A percentile compares a stretch with the other conserved stretches of the same genome.
Evolutionary conservation across 2,113 vertebrate species (phyloP).

Genomic region (Parus major): DNA sequence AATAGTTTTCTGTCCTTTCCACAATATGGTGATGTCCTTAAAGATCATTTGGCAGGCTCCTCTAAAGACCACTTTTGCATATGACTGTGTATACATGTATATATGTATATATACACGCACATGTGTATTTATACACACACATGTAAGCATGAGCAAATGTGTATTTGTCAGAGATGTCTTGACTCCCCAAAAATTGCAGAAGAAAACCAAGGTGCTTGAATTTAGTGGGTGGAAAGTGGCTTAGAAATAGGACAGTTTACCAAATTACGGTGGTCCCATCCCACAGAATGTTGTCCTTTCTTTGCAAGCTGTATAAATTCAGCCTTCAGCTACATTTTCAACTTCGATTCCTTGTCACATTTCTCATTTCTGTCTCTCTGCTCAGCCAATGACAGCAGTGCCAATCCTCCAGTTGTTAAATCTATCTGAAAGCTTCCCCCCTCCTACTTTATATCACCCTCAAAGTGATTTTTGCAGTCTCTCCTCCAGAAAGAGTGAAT

Average conservation of each 20-base stretch:
- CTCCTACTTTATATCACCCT: slow-evolving; percentile 66
- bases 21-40: neutral
- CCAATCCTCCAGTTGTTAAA: slow-evolving; percentile 67
- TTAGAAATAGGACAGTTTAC: slow-evolving; percentile 63
- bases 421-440: slow-evolving; percentile 50
- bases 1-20: neutral
- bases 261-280: slow-evolving; percentile 54
- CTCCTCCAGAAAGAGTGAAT: slow-evolving; percentile 62
- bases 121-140: neutral
- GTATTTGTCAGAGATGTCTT: neutral
- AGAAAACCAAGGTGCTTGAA: slow-evolving; percentile 43
- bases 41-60: neutral
- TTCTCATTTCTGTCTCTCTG: slow-evolving; percentile 49
- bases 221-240: slow-evolving; percentile 39
- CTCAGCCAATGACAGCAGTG: slow-evolving; percentile 57
- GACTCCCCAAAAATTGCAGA: neutral
- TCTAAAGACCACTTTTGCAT: neutral
- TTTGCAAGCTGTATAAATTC: slow-evolving; percentile 63
- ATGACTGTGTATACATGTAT: neutral
- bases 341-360: slow-evolving; percentile 60
- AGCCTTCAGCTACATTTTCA: slow-evolving; percentile 60
- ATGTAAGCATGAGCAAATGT: neutral
- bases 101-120: neutral
- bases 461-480: slow-evolving; percentile 67
- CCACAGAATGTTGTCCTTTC: slow-evolving; percentile 62